phyloP scores from a whole-genome alignment of 2,888 invertebrate genomes.

The Pterostichus niger region DNA sequence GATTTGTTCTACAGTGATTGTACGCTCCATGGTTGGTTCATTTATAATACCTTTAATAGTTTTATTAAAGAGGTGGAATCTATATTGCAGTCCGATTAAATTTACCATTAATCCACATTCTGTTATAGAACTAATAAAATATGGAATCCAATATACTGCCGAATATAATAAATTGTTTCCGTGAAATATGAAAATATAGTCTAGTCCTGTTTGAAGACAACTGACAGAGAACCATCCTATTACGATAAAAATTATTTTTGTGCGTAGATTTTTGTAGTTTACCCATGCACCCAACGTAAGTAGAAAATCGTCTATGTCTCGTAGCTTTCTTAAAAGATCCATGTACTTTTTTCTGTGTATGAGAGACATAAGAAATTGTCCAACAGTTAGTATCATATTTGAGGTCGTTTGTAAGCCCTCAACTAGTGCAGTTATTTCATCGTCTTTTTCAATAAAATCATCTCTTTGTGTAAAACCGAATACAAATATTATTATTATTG shows the following conservation, averaged over 20 bases:
- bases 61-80: slow-evolving; percentile 51
- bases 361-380: slow-evolving; percentile 46
- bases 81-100: slow-evolving; percentile 21
- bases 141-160: slow-evolving; percentile 51
- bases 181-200: slow-evolving; percentile 28
- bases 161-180: slow-evolving; percentile 38
- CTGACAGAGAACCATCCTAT: slow-evolving; percentile 18
- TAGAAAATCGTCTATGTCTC: slow-evolving; percentile 40
- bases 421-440: slow-evolving; percentile 11
- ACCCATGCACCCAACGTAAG: slow-evolving; percentile 4
- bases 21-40: slow-evolving; percentile 10
- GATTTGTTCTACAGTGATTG: not conserved
- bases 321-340: not conserved
- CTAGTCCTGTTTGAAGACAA: slow-evolving; percentile 31
- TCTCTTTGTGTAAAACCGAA: slow-evolving; percentile 43
- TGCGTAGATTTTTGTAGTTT: slow-evolving; percentile 19
- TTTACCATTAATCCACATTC: slow-evolving; percentile 36
- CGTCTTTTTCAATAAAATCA: not conserved
- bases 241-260: slow-evolving; percentile 15
- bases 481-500: slow-evolving; percentile 24
- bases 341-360: slow-evolving; percentile 37
- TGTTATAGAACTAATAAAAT: slow-evolving; percentile 45
- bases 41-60: slow-evolving; percentile 44
- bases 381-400: slow-evolving; percentile 42
- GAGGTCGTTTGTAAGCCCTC: slow-evolving; percentile 44